Evolutionary conservation across 2,888 invertebrate genomes (phyloP).

Genomic region (Drosophila borealis): DNA sequence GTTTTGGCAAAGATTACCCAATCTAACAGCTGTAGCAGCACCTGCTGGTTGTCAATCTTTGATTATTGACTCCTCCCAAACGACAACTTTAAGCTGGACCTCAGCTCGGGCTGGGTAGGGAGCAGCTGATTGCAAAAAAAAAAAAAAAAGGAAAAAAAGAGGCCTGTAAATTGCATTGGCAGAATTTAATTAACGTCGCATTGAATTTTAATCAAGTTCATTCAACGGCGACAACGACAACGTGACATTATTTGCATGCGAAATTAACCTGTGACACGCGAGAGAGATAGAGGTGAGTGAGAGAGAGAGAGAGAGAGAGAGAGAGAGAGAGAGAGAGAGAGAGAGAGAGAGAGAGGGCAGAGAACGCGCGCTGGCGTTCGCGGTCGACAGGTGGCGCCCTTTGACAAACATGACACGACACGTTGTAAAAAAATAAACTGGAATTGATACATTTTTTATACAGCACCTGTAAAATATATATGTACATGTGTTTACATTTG

Average conservation of each 20-base stretch:
- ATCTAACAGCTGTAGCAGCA: neutral
- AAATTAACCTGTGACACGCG: slow-evolving; percentile 71
- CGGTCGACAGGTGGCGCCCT: slow-evolving; percentile 55
- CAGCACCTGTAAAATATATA: neutral
- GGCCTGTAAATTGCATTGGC: slow-evolving; percentile 68
- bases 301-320: slow-evolving; percentile 1
- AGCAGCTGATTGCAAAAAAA: slow-evolving; percentile 1
- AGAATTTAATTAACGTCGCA: slow-evolving; percentile 77
- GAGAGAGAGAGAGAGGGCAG: neutral
- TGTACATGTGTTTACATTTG: neutral
- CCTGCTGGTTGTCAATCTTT: slow-evolving; percentile 1
- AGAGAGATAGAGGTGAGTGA: neutral
- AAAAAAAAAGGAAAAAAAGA: slow-evolving; percentile 6
- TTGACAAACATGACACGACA: slow-evolving; percentile 62
- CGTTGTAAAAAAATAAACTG: slow-evolving; percentile 23
- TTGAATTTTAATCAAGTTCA: slow-evolving; percentile 80
- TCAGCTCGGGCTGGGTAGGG: slow-evolving; percentile 1
- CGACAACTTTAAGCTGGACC: slow-evolving; percentile 28
- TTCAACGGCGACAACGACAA: slow-evolving; percentile 70
- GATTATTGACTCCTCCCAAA: slow-evolving; percentile 24
- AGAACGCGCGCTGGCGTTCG: slow-evolving; percentile 19
- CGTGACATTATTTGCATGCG: slow-evolving; percentile 79
- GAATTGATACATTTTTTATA: slow-evolving; percentile 18
- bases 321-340: neutral
- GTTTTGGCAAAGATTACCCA: too few species aligned